Conservation (phyloP, 2,113 vertebrate species). For the Marcusenius ussheri region DNA sequence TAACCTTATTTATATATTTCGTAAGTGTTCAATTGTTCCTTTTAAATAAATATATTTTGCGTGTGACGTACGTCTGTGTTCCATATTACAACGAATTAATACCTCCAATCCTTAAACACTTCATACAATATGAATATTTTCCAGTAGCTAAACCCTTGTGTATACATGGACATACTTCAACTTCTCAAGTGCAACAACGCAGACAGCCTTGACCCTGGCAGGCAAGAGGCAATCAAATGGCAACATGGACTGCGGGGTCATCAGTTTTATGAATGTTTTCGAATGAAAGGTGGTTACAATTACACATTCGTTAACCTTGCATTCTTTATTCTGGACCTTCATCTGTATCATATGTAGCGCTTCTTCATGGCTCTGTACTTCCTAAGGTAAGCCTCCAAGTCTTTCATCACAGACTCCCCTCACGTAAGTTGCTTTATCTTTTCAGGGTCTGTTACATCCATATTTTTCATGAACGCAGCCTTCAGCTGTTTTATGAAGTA, state of each 20-base stretch:
- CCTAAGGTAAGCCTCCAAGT: conserved; percentile 84
- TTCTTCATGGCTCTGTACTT: conserved; percentile 91
- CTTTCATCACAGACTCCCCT: conserved; percentile 89
- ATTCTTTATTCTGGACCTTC: not conserved
- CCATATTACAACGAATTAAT: too few relatives aligned
- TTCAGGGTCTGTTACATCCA: conserved; percentile 81
- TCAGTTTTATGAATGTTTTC: not conserved
- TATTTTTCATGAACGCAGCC: conserved; percentile 84
- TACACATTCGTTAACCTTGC: not conserved
- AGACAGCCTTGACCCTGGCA: not conserved
- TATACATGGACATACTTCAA: too few relatives aligned
- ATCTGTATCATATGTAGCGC: conserved; percentile 71
- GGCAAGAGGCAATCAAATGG: not conserved
- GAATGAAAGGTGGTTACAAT: not conserved
- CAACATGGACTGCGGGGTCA: not conserved
- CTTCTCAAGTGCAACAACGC: too few relatives aligned
- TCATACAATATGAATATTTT: too few relatives aligned
- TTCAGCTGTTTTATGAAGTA: conserved; percentile 86
- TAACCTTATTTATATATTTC: too few relatives aligned
- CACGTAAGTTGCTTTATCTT: conserved; percentile 74
- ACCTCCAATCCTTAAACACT: too few relatives aligned
- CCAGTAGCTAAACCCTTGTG: too few relatives aligned
- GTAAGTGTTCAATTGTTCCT: too few relatives aligned
- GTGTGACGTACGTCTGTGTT: too few relatives aligned
- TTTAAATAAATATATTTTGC: too few relatives aligned